These are phyloP conservation scores for Uropetala carovei DNA, from an alignment of 2,888 invertebrate genomes.

Conservation along the genomic window DNA sequence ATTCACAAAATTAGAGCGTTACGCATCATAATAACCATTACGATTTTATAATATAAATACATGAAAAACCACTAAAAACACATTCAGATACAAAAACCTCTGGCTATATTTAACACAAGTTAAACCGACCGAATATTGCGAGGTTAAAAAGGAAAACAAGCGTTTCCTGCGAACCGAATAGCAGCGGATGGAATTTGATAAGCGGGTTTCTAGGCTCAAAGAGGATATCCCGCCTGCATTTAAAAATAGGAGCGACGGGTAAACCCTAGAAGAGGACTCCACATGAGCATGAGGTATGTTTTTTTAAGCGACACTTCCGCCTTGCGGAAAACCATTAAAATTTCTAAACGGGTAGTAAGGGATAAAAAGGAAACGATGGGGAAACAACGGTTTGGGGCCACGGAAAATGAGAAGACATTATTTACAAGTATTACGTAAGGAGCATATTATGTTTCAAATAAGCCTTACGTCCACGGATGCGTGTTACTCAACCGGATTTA, in stretches of 20 bases:
- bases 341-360: not conserved
- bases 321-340: slow-evolving; percentile 8
- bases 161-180: not conserved
- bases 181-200: slow-evolving; percentile 18
- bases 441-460: not conserved
- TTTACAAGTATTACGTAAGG: not conserved
- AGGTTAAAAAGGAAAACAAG: not conserved
- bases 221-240: not conserved
- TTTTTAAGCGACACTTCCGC: slow-evolving; percentile 17
- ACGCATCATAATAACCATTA: too few species aligned
- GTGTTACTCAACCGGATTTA: not conserved
- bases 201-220: not conserved
- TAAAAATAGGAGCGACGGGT: not conserved
- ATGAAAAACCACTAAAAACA: not conserved
- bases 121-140: not conserved
- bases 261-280: not conserved
- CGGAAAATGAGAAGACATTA: not conserved
- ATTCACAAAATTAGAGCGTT: too few species aligned
- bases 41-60: too few species aligned
- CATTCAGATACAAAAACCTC: not conserved
- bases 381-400: not conserved
- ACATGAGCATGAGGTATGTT: not conserved
- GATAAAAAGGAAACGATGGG: not conserved
- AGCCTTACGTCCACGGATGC: not conserved
- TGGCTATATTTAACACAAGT: not conserved